These are phyloP conservation scores for Listronotus bonariensis DNA, from an alignment of 1,140 invertebrate species.

Conservation along the genomic window DNA sequence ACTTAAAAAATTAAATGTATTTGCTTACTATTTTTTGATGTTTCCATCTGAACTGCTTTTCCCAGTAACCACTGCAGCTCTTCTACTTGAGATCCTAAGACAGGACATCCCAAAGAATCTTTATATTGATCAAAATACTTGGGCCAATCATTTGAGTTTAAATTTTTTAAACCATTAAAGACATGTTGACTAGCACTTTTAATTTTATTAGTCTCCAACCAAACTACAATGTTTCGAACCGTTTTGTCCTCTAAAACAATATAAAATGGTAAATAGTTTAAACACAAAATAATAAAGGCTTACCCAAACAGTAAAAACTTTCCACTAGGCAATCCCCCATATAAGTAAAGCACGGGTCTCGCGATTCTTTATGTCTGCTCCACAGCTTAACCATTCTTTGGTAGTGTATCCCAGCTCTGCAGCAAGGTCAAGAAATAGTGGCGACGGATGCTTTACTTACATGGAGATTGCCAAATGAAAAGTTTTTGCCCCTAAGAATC, in stretches of 20 bases:
- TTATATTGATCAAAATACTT: conserved; percentile 78
- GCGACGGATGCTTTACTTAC: too few relatives aligned
- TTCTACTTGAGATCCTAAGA: conserved; percentile 60
- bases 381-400: too few relatives aligned
- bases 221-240: conserved; percentile 80
- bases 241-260: conserved; percentile 72
- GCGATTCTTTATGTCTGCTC: too few relatives aligned
- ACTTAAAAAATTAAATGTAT: conserved; percentile 4
- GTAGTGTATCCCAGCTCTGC: too few relatives aligned
- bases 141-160: conserved; percentile 70
- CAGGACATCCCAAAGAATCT: conserved; percentile 70
- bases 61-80: conserved; percentile 86
- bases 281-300: too few relatives aligned
- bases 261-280: conserved; percentile 21
- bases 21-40: conserved; percentile 76
- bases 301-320: too few relatives aligned
- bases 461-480: too few relatives aligned
- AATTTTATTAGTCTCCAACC: conserved; percentile 95
- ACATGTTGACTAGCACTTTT: conserved; percentile 86
- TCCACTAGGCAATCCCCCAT: too few relatives aligned
- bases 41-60: conserved; percentile 81
- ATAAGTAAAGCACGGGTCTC: too few relatives aligned
- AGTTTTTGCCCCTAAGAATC: too few relatives aligned
- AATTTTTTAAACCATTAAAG: conserved; percentile 70
- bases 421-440: too few relatives aligned